Conservation (phyloP, 2,113 vertebrate species). For the Manacus vitellinus region DNA sequence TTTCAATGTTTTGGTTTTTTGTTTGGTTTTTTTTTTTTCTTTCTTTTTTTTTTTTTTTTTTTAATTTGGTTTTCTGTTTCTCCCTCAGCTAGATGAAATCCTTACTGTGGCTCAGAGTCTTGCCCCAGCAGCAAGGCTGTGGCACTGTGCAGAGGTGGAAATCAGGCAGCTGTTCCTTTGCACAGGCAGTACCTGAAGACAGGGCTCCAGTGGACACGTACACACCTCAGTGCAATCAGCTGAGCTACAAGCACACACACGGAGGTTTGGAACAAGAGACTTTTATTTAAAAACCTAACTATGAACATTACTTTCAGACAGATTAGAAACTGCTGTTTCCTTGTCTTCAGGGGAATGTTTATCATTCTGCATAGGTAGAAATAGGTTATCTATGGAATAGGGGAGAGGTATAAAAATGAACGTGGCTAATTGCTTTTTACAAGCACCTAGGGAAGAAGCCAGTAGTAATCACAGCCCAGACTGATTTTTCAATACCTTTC, state of each 20-base stretch:
- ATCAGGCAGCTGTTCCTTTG: neutral
- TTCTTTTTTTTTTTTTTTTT: fast-evolving
- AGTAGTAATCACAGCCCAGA: neutral
- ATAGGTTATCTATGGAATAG: neutral
- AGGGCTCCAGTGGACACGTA: fast-evolving
- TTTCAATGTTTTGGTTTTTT: too few species aligned
- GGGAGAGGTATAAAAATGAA: neutral
- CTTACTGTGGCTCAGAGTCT: neutral
- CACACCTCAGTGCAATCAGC: neutral
- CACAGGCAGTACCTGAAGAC: fast-evolving
- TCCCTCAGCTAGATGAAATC: neutral
- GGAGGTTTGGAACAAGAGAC: neutral
- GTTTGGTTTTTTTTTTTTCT: too few species aligned
- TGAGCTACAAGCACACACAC: neutral
- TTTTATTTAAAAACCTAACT: neutral
- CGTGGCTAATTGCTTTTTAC: neutral
- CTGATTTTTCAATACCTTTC: neutral
- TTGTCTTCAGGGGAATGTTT: neutral
- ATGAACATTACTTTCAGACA: neutral
- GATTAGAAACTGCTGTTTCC: conserved; percentile 2
- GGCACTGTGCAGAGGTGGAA: neutral
- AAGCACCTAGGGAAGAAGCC: neutral
- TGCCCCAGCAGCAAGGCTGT: neutral
- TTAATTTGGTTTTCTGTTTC: neutral
- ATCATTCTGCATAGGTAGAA: neutral